Base-by-base conservation (phyloP, 2,888 invertebrate genomes). In the Morpho helenor region DNA sequence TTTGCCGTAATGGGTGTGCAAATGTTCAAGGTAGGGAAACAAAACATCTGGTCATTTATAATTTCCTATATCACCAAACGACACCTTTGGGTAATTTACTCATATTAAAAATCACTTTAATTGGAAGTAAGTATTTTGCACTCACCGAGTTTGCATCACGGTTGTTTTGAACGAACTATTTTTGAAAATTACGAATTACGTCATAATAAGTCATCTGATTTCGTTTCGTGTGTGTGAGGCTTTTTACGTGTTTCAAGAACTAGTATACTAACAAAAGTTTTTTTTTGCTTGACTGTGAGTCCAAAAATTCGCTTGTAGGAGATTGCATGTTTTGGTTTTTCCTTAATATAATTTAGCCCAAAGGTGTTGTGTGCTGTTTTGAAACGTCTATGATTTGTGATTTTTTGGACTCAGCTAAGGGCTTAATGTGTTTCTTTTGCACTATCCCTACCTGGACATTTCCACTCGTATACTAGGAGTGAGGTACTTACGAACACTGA, bases 1-100 rank as follows among this genome's bases (percentile, higher is more conserved):
- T 99, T 99, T 92, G 99, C 99, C 81, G 99, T 99, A 87, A 99
- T 99, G 93, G 99, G 99, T 92, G 99, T 99, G 89, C 99, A 99
- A 93, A 96, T 99, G 89, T 99, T 99, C 94, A 99, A 99, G 97
- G 98, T 98, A 96, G 94, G 94, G 91, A 74, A 70, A 67, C 67
- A 60, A 71, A 47, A 52, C 50, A 44, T 53, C 53, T 59, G 31
- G 45, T 55, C 41, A 57, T 22, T 65, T 64, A 65, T 59, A 63
- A 47, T 53, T 54, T 59, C 53, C 67, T 69, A 68, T 66, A 66
- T 66, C 65, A 54, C 63, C 66, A 70, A n/a, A 75, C 80, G 81
- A 87, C 89, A 89, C 89, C 88, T 89, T 89, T 89, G 89, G 89
- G 89, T 87, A 56, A 41, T 45, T 56, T 51, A 61, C 10, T 49